Conservation (phyloP, 2,888 invertebrate species). For the Synergus japonicus region DNA sequence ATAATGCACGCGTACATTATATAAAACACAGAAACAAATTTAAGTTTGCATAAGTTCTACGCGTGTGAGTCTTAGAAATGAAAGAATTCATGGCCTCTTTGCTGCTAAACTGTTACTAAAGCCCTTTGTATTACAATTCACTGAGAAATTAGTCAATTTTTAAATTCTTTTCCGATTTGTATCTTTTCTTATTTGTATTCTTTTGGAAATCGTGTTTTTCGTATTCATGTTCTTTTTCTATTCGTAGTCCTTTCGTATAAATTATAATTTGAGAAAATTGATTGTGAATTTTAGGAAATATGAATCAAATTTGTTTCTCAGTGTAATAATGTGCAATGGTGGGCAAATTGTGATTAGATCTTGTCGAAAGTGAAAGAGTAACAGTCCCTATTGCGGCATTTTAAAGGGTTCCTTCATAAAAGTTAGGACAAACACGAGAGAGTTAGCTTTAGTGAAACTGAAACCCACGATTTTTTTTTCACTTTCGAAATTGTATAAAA, state of each 20-base stretch:
- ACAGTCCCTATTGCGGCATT: constrained; percentile 50
- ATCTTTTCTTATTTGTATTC: background rate
- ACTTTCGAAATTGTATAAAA: constrained; percentile 10
- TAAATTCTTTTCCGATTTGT: background rate
- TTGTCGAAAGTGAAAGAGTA: constrained; percentile 38
- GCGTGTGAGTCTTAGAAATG: constrained; percentile 22
- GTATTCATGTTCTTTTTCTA: too few relatives aligned
- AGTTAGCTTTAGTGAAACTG: constrained; percentile 67
- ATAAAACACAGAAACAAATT: constrained; percentile 9
- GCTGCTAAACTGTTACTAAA: constrained; percentile 13
- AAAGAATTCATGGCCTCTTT: constrained; percentile 27
- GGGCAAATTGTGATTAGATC: constrained; percentile 48
- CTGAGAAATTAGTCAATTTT: constrained; percentile 20
- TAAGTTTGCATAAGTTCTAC: constrained; percentile 25
- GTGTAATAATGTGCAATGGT: constrained; percentile 42
- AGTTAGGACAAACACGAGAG: constrained; percentile 60
- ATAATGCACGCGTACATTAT: constrained; percentile 43
- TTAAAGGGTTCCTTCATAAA: constrained; percentile 55
- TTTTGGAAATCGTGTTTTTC: too few relatives aligned
- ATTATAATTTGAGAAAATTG: background rate
- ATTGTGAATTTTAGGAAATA: background rate
- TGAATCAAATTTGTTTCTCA: constrained; percentile 44
- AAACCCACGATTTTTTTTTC: constrained; percentile 54
- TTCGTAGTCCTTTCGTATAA: too few relatives aligned
- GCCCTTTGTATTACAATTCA: constrained; percentile 9